A percentile compares a stretch with the other conserved stretches of the same genome.
Evolutionary conservation across 1,140 invertebrate species (phyloP).

Genomic region (Drosophila ohnishii): DNA sequence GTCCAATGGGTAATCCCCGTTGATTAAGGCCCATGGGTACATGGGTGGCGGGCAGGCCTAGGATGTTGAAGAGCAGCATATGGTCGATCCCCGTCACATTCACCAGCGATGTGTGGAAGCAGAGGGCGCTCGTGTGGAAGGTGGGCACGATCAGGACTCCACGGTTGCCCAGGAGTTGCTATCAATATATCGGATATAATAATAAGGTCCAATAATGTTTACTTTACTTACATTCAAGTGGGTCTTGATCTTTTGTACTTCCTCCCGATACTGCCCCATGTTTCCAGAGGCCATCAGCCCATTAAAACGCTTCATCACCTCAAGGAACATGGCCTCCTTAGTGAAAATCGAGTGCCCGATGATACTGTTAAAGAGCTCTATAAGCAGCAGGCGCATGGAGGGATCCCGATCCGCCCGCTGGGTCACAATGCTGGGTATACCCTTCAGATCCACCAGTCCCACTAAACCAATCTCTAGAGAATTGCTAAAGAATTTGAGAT

Average conservation of each 20-base stretch:
- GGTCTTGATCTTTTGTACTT: constrained; percentile 31
- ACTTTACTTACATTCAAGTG: constrained; percentile 51
- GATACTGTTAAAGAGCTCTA: constrained; percentile 61
- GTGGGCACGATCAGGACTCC: constrained; percentile 90
- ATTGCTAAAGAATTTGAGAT: constrained; percentile 57
- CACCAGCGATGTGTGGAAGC: constrained; percentile 86
- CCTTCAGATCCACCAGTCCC: constrained; percentile 57
- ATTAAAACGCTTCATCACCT: constrained; percentile 63
- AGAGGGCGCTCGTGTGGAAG: constrained; percentile 86
- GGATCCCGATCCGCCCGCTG: constrained; percentile 52
- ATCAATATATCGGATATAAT: constrained; percentile 13
- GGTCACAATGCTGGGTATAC: constrained; percentile 72
- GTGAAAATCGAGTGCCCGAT: constrained; percentile 69
- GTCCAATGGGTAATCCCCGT: constrained; percentile 88
- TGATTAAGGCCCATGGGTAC: constrained; percentile 87
- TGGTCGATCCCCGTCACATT: constrained; percentile 87
- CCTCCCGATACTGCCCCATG: constrained; percentile 49
- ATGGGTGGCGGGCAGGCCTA: constrained; percentile 90
- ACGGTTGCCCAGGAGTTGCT: constrained; percentile 86
- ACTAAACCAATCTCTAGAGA: constrained; percentile 57
- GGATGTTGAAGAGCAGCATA: constrained; percentile 89
- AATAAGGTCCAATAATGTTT: no score
- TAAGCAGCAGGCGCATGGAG: constrained; percentile 41
- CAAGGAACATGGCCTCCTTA: constrained; percentile 69
- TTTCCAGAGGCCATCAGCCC: constrained; percentile 34